A percentile compares a stretch with the other conserved stretches of the same genome.
These are phyloP conservation scores for Formica aserva DNA, from an alignment of 2,888 invertebrate genomes.

Conservation along the genomic window DNA sequence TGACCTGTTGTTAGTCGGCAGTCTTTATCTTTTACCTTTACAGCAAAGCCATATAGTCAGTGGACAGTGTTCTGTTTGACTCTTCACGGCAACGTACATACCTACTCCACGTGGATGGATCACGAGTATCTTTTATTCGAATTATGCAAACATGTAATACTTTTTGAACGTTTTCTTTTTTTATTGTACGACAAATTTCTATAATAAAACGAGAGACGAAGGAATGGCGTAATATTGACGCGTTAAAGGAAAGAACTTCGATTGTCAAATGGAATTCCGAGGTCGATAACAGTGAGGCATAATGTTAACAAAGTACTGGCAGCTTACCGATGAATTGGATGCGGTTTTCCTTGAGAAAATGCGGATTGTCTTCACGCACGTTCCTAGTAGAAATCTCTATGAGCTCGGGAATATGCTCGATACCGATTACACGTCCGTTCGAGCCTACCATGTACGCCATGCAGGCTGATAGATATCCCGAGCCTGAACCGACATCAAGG, in stretches of 20 bases:
- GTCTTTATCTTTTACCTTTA: conserved; percentile 71
- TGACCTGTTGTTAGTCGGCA: conserved; percentile 77
- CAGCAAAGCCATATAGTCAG: conserved; percentile 71
- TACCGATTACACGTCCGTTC: conserved; percentile 86
- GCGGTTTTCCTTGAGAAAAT: conserved; percentile 80
- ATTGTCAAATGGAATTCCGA: conserved; percentile 23
- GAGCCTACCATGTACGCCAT: conserved; percentile 88
- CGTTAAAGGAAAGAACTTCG: conserved; percentile 8
- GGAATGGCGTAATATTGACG: conserved; percentile 33
- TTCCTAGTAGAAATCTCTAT: conserved; percentile 87
- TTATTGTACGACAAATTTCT: conserved; percentile 8
- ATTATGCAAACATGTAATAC: conserved; percentile 46
- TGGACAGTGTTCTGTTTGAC: conserved; percentile 70
- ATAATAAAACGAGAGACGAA: conserved; percentile 25
- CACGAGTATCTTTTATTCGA: conserved; percentile 62
- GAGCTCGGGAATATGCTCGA: conserved; percentile 87
- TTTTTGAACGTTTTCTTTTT: conserved; percentile 31
- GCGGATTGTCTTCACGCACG: conserved; percentile 82
- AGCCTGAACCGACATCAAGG: conserved; percentile 88
- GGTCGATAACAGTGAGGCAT: not conserved
- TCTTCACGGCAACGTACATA: conserved; percentile 73
- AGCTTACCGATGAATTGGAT: conserved; percentile 82
- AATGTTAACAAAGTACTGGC: not conserved
- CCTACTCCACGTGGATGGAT: conserved; percentile 73
- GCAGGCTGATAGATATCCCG: conserved; percentile 88